phyloP scores from a whole-genome alignment of 1,140 invertebrate genomes.

The Papilio dardanus region DNA sequence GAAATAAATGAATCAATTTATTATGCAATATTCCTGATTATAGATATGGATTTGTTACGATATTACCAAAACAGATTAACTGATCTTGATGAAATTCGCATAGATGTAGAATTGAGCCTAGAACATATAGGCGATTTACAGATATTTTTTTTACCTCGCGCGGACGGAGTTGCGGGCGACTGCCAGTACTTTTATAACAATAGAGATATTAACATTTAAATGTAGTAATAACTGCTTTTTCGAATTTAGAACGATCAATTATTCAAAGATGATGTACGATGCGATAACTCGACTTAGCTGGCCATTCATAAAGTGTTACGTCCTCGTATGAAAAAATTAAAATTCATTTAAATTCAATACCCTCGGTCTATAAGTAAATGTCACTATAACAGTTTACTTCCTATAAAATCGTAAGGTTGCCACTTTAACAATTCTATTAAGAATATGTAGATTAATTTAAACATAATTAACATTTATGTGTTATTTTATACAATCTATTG shows the following conservation, averaged over 20 bases:
- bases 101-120: no score
- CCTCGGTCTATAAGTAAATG: constrained; percentile 48
- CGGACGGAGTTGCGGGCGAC: no score
- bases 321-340: constrained; percentile 28
- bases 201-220: no score
- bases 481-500: not conserved
- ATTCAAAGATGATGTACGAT: not conserved
- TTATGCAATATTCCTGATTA: no score
- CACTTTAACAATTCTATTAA: constrained; percentile 10
- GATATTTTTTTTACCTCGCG: no score
- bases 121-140: no score
- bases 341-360: constrained; percentile 38
- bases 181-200: no score
- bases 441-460: not conserved
- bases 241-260: not conserved
- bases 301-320: constrained; percentile 33
- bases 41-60: no score
- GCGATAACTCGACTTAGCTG: not conserved
- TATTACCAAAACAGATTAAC: no score
- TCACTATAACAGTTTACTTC: constrained; percentile 56
- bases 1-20: no score
- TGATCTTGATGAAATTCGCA: no score
- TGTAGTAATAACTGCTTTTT: no score
- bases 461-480: not conserved
- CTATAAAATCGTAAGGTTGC: constrained; percentile 43